Conservation (phyloP, 2,888 invertebrate species). For the Aproaerema taeniolella region DNA sequence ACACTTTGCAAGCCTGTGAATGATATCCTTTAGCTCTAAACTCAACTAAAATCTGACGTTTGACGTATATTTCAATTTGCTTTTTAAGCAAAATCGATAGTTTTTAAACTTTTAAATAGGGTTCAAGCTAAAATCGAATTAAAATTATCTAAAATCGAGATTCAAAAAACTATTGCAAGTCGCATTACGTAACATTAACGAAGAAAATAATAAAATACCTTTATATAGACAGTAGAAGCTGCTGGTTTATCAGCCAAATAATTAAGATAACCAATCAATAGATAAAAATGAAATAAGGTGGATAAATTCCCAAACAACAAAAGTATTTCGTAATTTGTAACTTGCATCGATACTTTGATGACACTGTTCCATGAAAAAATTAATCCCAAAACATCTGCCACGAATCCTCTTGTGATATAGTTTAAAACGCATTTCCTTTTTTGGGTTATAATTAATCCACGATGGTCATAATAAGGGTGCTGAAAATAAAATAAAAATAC, state of each 20-base stretch:
- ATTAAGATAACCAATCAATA: slow-evolving; percentile 45
- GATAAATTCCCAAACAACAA: slow-evolving; percentile 45
- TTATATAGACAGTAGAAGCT: slow-evolving; percentile 31
- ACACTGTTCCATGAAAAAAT: background rate
- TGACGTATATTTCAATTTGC: no score
- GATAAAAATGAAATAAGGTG: slow-evolving; percentile 52
- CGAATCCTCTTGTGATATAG: slow-evolving; percentile 42
- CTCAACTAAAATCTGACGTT: no score
- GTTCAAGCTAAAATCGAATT: no score
- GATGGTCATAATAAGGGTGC: slow-evolving; percentile 43
- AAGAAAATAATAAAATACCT: slow-evolving; percentile 34
- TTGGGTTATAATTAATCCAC: slow-evolving; percentile 39
- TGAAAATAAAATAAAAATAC: slow-evolving; percentile 33
- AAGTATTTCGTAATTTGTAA: no score
- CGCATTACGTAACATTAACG: no score
- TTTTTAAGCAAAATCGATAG: no score
- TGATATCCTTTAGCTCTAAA: no score
- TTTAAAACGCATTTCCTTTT: slow-evolving; percentile 31
- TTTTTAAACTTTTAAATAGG: no score
- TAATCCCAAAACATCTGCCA: slow-evolving; percentile 31
- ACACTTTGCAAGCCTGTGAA: no score
- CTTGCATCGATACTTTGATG: no score
- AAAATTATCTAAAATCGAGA: no score
- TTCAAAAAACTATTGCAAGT: no score
- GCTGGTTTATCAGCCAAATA: slow-evolving; percentile 43